A percentile compares a stretch with the other conserved stretches of the same genome.
Conservation (phyloP, 2,797 vertebrate species). For the Arctocebus calabarensis region DNA sequence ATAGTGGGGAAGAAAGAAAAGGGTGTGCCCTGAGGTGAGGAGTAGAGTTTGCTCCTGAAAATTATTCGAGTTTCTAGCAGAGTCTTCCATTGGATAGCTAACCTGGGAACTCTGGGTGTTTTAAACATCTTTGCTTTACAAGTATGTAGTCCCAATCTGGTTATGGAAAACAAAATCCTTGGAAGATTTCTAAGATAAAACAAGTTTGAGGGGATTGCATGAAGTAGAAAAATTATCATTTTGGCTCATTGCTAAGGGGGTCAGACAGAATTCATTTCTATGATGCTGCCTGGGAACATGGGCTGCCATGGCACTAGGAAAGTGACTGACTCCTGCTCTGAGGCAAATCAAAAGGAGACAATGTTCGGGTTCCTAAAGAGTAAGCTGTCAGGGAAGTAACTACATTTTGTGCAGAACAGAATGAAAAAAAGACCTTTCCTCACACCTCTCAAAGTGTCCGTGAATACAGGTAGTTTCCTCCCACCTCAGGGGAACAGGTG, state of each 20-base stretch:
- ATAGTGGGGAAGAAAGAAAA: background rate
- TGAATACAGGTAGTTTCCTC: background rate
- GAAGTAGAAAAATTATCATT: background rate
- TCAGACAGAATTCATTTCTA: background rate
- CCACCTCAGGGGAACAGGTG: background rate
- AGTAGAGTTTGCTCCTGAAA: too few relatives aligned
- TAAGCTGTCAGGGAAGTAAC: background rate
- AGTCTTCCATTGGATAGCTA: background rate
- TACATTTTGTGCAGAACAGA: background rate
- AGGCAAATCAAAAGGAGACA: background rate
- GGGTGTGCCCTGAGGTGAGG: accelerated
- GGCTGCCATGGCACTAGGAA: background rate
- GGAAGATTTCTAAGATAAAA: slow-evolving; percentile 6
- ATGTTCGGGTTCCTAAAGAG: background rate
- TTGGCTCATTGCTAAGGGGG: background rate
- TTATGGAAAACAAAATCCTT: background rate
- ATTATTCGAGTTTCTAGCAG: background rate
- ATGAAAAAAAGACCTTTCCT: background rate
- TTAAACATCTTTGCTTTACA: background rate
- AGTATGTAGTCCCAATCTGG: background rate
- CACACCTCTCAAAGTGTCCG: background rate
- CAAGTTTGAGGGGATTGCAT: background rate
- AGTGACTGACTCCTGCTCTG: background rate
- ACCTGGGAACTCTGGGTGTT: background rate
- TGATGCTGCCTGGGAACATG: background rate